phyloP scores from a whole-genome alignment of 2,113 vertebrate genomes.

The Corvus hawaiiensis region DNA sequence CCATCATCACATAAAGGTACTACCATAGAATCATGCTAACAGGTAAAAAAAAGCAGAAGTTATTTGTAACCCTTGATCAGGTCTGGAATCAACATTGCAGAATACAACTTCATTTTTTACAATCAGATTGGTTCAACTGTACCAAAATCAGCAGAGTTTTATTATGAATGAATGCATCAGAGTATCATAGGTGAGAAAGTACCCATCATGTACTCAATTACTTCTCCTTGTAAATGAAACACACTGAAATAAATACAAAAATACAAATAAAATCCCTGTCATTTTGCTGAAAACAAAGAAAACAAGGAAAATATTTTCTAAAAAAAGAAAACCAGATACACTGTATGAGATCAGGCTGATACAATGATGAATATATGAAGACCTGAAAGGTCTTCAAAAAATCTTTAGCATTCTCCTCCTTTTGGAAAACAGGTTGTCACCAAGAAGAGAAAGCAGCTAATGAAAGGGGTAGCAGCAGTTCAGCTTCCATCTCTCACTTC shows the following conservation, averaged over 20 bases:
- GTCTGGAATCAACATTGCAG: neutral
- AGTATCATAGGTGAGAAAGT: neutral
- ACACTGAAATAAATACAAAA: neutral
- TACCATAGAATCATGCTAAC: neutral
- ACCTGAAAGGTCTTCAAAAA: neutral
- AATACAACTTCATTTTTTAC: neutral
- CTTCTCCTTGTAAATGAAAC: neutral
- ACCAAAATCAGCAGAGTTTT: neutral
- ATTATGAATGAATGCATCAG: neutral
- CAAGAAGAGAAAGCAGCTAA: neutral
- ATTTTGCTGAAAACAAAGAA: neutral
- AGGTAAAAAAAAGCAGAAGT: neutral
- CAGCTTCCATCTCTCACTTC: slow-evolving; percentile 45
- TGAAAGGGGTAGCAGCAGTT: neutral
- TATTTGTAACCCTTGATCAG: neutral
- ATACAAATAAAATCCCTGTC: neutral
- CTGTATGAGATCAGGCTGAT: neutral
- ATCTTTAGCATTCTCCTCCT: neutral
- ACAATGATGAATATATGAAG: neutral
- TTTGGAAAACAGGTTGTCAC: neutral
- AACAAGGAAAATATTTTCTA: neutral
- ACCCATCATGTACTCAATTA: neutral
- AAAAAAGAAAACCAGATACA: neutral
- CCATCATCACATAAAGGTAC: neutral
- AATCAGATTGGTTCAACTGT: neutral